Evolutionary conservation across 2,113 vertebrate species (phyloP).

Genomic region (Leptodactylus fuscus): DNA sequence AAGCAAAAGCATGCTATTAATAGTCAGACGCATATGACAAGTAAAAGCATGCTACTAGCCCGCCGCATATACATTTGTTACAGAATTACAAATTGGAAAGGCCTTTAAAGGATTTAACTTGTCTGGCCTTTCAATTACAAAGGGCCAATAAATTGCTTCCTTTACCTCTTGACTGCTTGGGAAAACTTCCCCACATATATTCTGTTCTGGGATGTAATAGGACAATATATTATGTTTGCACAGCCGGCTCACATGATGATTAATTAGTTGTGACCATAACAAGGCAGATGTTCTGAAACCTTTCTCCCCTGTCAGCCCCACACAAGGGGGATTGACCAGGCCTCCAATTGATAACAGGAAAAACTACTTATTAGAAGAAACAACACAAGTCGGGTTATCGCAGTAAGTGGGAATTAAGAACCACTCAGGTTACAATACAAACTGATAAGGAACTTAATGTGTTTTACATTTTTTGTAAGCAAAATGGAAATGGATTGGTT

Average conservation of each 20-base stretch:
- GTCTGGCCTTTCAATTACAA: slow-evolving; percentile 54
- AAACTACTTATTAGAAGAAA: slow-evolving; percentile 25
- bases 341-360: slow-evolving; percentile 35
- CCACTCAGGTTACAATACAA: slow-evolving; percentile 17
- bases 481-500: not conserved
- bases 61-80: slow-evolving; percentile 25
- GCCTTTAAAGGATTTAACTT: slow-evolving; percentile 50
- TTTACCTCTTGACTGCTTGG: slow-evolving; percentile 45
- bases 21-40: not conserved
- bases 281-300: slow-evolving; percentile 49
- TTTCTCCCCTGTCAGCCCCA: slow-evolving; percentile 36
- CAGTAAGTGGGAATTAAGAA: slow-evolving; percentile 50
- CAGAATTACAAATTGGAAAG: slow-evolving; percentile 49
- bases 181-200: slow-evolving; percentile 33
- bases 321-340: slow-evolving; percentile 9
- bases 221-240: slow-evolving; percentile 49
- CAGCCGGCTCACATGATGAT: slow-evolving; percentile 29
- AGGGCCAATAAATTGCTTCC: slow-evolving; percentile 48
- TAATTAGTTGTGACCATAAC: slow-evolving; percentile 41
- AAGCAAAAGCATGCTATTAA: not conserved
- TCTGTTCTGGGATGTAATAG: slow-evolving; percentile 30
- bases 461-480: not conserved
- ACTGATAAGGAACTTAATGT: slow-evolving; percentile 41
- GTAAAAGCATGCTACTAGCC: not conserved
- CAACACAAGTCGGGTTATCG: slow-evolving; percentile 36